phyloP scores from a whole-genome alignment of 2,113 vertebrate species.

The Bagarius yarrelli region DNA sequence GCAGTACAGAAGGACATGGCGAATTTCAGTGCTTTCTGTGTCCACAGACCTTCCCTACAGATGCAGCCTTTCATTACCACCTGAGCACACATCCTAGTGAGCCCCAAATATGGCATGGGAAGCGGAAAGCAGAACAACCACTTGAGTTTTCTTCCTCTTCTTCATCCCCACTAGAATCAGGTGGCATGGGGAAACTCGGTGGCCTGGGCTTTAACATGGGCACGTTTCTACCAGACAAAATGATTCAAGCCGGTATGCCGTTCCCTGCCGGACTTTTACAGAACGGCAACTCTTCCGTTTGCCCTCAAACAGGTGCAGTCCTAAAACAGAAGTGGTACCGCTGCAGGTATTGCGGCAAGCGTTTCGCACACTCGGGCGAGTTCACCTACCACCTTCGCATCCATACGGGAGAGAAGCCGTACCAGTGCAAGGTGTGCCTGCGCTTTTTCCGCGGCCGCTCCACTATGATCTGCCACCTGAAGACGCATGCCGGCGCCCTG shows the following conservation, averaged over 20 bases:
- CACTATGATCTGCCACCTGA: constrained; percentile 98
- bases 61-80: constrained; percentile 83
- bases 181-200: constrained; percentile 56
- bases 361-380: constrained; percentile 94
- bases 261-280: constrained; percentile 57
- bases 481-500: constrained; percentile 93
- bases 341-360: constrained; percentile 92
- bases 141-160: constrained; percentile 62
- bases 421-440: constrained; percentile 97
- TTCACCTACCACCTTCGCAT: constrained; percentile 97
- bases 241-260: constrained; percentile 62
- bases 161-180: constrained; percentile 57
- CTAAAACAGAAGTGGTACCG: constrained; percentile 88
- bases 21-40: constrained; percentile 71
- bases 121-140: constrained; percentile 65
- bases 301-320: constrained; percentile 59
- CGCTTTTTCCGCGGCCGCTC: constrained; percentile 96
- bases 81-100: constrained; percentile 80
- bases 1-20: constrained; percentile 41
- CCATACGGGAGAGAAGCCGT: constrained; percentile 95
- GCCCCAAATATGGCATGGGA: constrained; percentile 58
- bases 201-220: constrained; percentile 56
- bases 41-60: constrained; percentile 74
- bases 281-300: constrained; percentile 56
- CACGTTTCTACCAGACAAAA: constrained; percentile 60